These are phyloP conservation scores for Poicephalus gulielmi DNA, from an alignment of 2,113 vertebrate genomes.

Conservation along the genomic window DNA sequence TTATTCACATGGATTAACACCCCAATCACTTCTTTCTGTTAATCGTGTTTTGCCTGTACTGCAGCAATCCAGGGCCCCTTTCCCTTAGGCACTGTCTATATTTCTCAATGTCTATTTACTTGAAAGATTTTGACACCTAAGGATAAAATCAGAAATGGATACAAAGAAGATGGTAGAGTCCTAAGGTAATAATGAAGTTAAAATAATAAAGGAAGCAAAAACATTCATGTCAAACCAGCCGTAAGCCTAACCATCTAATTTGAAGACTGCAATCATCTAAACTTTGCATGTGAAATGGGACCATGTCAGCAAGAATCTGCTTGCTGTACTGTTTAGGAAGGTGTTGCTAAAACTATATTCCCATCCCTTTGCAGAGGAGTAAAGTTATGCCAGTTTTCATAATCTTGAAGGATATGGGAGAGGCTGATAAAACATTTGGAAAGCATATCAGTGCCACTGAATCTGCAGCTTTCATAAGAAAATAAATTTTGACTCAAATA, in stretches of 20 bases:
- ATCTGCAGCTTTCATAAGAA: background rate
- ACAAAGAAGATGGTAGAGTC: background rate
- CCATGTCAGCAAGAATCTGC: background rate
- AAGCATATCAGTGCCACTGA: background rate
- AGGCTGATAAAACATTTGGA: background rate
- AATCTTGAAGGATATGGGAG: background rate
- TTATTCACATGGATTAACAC: background rate
- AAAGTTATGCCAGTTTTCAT: background rate
- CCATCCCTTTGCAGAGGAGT: background rate
- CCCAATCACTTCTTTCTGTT: background rate
- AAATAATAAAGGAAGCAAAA: background rate
- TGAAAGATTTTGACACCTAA: background rate
- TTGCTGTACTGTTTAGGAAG: background rate
- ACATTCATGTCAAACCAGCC: rapidly evolving
- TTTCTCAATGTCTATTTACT: background rate
- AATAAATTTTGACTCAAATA: background rate
- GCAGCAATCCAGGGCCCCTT: background rate
- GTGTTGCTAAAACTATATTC: background rate
- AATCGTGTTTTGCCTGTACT: background rate
- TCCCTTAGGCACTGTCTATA: background rate
- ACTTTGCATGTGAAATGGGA: rapidly evolving
- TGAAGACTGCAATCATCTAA: background rate
- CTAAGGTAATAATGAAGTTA: background rate
- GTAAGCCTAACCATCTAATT: background rate
- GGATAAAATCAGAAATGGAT: background rate